Percentiles rank a stretch among this genome's conserved stretches.
Evolutionary conservation across 2,888 invertebrate genomes (phyloP).

Genomic region (Diabrotica balteata): DNA sequence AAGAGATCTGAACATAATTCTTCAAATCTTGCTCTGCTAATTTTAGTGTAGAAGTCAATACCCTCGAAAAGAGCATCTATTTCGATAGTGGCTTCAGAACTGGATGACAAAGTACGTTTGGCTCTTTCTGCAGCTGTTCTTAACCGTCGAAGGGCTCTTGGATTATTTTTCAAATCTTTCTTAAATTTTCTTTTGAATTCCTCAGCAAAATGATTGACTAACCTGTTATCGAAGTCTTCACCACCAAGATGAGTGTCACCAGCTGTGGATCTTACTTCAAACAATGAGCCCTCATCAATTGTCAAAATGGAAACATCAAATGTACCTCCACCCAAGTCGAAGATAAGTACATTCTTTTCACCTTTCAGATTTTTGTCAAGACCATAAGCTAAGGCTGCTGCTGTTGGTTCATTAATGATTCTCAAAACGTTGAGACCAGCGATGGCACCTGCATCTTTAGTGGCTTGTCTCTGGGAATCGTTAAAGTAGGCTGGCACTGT

Average conservation of each 20-base stretch:
- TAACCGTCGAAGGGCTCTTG: slow-evolving; percentile 72
- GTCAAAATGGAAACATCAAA: slow-evolving; percentile 86
- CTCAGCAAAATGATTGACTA: slow-evolving; percentile 67
- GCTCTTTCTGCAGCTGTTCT: slow-evolving; percentile 81
- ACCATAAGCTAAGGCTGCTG: slow-evolving; percentile 46
- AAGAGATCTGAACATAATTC: slow-evolving; percentile 75
- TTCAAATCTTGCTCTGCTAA: slow-evolving; percentile 80
- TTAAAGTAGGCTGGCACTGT: slow-evolving; percentile 59
- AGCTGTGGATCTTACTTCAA: slow-evolving; percentile 83
- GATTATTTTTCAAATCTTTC: slow-evolving; percentile 69
- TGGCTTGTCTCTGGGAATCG: slow-evolving; percentile 77
- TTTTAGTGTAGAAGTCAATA: slow-evolving; percentile 74
- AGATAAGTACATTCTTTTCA: slow-evolving; percentile 66
- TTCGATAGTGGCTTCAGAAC: slow-evolving; percentile 78
- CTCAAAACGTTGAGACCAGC: slow-evolving; percentile 76
- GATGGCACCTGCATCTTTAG: slow-evolving; percentile 78
- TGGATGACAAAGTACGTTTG: slow-evolving; percentile 80
- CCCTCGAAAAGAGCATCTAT: slow-evolving; percentile 80
- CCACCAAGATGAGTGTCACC: slow-evolving; percentile 87
- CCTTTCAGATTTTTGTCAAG: slow-evolving; percentile 47
- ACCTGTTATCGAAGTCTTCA: slow-evolving; percentile 70
- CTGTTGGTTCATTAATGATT: slow-evolving; percentile 79
- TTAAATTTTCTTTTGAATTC: slow-evolving; percentile 77
- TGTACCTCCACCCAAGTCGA: slow-evolving; percentile 71
- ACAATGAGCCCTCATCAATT: slow-evolving; percentile 84